A percentile compares a stretch with the other conserved stretches of the same genome.
Conservation (phyloP, 2,888 invertebrate genomes). For the Marronus borbonicus region DNA sequence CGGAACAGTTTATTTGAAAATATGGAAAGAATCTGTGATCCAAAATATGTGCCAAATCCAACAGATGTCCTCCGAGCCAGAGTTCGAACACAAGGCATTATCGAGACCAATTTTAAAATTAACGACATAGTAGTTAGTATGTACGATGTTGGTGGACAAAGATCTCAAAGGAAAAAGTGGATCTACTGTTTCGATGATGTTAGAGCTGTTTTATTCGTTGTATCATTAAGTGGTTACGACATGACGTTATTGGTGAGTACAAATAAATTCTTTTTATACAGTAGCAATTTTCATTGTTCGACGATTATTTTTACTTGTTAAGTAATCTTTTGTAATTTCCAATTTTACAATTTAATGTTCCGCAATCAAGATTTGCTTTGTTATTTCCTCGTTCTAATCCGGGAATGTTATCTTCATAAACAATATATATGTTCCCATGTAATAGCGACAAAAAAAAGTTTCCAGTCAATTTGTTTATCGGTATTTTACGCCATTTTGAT, state of each 20-base stretch:
- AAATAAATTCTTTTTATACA: neutral
- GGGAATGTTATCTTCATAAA: no score
- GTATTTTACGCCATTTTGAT: no score
- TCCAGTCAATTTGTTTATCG: no score
- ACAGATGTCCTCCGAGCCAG: conserved; percentile 77
- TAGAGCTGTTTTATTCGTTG: conserved; percentile 76
- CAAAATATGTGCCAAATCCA: conserved; percentile 77
- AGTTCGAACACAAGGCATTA: conserved; percentile 78
- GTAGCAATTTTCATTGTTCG: neutral
- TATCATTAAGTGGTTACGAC: conserved; percentile 78
- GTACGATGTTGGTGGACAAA: conserved; percentile 79
- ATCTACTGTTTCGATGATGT: conserved; percentile 81
- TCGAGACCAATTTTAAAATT: conserved; percentile 78
- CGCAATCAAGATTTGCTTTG: no score
- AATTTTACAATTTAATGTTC: no score
- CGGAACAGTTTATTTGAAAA: conserved; percentile 76
- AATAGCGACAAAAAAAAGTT: no score
- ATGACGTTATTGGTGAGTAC: conserved; percentile 74
- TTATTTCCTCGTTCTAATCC: no score
- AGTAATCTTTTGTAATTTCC: no score
- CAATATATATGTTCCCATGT: no score
- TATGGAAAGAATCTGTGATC: conserved; percentile 77
- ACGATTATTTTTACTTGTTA: no score
- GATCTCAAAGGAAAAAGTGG: conserved; percentile 79
- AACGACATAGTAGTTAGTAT: conserved; percentile 75